Percentiles rank a stretch among this genome's conserved stretches.
Evolutionary conservation across 2,797 vertebrate species (phyloP).

Genomic region (Peromyscus eremicus): DNA sequence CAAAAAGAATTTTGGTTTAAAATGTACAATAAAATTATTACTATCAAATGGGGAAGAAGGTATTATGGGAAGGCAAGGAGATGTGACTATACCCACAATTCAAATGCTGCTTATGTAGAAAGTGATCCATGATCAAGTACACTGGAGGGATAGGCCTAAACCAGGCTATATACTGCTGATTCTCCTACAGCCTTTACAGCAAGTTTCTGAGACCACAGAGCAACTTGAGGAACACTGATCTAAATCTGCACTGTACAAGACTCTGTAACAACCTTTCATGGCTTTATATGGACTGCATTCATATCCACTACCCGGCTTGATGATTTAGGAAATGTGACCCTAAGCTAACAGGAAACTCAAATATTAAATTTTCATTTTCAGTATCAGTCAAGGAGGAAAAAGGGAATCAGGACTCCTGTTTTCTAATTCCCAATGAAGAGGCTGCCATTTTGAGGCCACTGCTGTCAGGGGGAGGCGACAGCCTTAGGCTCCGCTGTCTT

Average conservation of each 20-base stretch:
- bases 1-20: neutral
- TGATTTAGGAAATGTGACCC: conserved; percentile 52
- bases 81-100: neutral
- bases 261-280: conserved; percentile 33
- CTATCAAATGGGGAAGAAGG: neutral
- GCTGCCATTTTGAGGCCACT: neutral
- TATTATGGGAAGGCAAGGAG: neutral
- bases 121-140: conserved; percentile 17
- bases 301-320: conserved; percentile 8
- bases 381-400: neutral
- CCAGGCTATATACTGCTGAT: neutral
- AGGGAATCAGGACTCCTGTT: neutral
- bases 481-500: neutral
- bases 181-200: neutral
- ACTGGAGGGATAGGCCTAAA: neutral
- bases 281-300: conserved; percentile 14
- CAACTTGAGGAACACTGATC: conserved; percentile 34
- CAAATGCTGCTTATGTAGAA: neutral
- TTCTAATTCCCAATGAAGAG: conserved; percentile 6
- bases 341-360: neutral
- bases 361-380: neutral
- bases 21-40: neutral
- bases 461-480: neutral
- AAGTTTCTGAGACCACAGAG: neutral
- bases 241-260: conserved; percentile 42